phyloP scores from a whole-genome alignment of 2,888 invertebrate species.

The Abscondita cerata region DNA sequence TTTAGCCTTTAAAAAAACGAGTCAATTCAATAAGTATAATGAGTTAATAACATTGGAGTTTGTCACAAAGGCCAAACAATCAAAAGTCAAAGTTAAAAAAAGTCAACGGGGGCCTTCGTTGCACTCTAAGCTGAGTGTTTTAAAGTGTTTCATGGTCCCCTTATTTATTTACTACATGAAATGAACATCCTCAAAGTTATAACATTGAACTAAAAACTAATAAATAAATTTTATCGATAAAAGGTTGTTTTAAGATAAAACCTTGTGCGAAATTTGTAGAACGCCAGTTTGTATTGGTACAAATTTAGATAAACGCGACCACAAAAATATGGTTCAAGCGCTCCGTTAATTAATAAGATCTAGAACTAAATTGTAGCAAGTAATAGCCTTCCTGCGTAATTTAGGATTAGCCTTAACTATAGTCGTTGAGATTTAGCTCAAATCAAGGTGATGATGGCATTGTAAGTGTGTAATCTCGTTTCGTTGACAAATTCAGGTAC shows the following conservation, averaged over 20 bases:
- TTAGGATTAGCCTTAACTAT: conserved; percentile 38
- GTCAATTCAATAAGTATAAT: neutral
- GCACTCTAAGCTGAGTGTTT: conserved; percentile 1
- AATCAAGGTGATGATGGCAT: conserved; percentile 36
- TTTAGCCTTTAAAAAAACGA: neutral
- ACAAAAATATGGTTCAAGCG: too few species aligned
- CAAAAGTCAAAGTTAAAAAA: conserved; percentile 25
- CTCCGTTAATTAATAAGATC: too few species aligned
- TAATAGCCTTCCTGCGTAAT: conserved; percentile 21
- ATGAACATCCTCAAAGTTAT: conserved; percentile 18
- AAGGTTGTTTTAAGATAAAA: conserved; percentile 12
- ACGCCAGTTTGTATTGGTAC: too few species aligned
- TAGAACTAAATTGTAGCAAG: too few species aligned
- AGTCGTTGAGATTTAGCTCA: conserved; percentile 38
- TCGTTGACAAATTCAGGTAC: too few species aligned
- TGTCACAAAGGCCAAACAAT: conserved; percentile 33
- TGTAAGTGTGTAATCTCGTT: conserved; percentile 12
- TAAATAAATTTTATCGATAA: conserved; percentile 27
- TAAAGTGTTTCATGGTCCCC: conserved; percentile 30
- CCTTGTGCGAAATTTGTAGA: conserved; percentile 15
- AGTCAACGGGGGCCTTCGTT: conserved; percentile 18
- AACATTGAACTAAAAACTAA: conserved; percentile 28
- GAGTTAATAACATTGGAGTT: neutral
- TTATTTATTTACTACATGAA: conserved; percentile 18
- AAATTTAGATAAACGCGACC: too few species aligned